Percentiles rank a stretch among this genome's conserved stretches.
phyloP scores from a whole-genome alignment of 2,888 invertebrate species.

The Dilophus febrilis region DNA sequence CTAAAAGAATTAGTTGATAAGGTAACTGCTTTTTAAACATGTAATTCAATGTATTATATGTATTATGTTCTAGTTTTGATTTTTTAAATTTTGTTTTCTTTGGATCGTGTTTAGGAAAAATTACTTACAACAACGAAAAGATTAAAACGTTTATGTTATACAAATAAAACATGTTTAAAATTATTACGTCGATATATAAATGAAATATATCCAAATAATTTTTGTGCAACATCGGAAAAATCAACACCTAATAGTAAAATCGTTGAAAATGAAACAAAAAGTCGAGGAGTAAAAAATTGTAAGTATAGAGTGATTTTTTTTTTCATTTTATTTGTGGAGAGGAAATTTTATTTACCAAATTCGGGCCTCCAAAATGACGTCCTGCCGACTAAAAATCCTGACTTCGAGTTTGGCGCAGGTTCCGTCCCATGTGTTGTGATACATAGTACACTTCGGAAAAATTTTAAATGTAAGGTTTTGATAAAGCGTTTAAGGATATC shows the following conservation, averaged over 20 bases:
- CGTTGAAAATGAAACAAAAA: slow-evolving; percentile 12
- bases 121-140: slow-evolving; percentile 28
- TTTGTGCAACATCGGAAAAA: slow-evolving; percentile 7
- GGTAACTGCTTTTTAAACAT: not conserved
- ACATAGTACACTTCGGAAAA: too few relatives aligned
- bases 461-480: too few relatives aligned
- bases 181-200: slow-evolving; percentile 72
- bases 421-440: too few relatives aligned
- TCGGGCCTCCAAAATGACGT: too few relatives aligned
- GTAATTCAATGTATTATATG: slow-evolving; percentile 19
- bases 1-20: slow-evolving; percentile 38
- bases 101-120: too few relatives aligned
- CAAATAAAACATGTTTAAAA: slow-evolving; percentile 66
- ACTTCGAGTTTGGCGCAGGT: too few relatives aligned
- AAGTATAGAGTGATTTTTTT: not conserved
- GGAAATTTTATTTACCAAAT: too few relatives aligned
- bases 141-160: slow-evolving; percentile 69
- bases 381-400: too few relatives aligned
- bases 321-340: not conserved
- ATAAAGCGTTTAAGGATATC: too few relatives aligned
- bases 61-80: too few relatives aligned
- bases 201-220: slow-evolving; percentile 74
- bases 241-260: slow-evolving; percentile 7
- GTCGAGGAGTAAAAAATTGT: slow-evolving; percentile 1
- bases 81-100: too few relatives aligned